A percentile compares a stretch with the other conserved stretches of the same genome.
Conservation (phyloP, 2,888 invertebrate genomes). For the Limnephilus lunatus region DNA sequence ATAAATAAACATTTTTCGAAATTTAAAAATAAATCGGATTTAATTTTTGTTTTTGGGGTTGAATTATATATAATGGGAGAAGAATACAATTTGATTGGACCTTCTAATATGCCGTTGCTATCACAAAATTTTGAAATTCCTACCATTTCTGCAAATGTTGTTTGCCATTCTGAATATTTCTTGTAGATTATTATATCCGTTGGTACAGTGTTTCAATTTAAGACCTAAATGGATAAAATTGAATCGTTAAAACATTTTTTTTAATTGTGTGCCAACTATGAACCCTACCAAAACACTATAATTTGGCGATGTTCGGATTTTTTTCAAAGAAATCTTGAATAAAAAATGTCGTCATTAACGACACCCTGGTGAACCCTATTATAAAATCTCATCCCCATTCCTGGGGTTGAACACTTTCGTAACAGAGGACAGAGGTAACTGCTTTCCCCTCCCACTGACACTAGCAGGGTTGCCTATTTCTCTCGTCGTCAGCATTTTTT, state of each 20-base stretch:
- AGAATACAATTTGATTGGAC: background rate
- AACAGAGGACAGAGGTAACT: background rate
- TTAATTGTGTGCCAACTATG: rapidly evolving
- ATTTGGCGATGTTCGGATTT: background rate
- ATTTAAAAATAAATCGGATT: background rate
- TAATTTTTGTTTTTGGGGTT: background rate
- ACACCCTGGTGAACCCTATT: slow-evolving; percentile 2
- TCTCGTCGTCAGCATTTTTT: background rate
- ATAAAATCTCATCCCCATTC: background rate
- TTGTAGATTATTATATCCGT: background rate
- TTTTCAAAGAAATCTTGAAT: background rate
- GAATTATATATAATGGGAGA: background rate
- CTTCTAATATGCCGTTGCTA: background rate
- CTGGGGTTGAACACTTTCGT: background rate
- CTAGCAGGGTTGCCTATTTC: background rate
- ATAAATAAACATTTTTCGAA: background rate
- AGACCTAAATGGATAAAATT: background rate
- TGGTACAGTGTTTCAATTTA: background rate
- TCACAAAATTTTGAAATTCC: background rate
- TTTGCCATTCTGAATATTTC: background rate
- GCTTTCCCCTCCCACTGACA: background rate
- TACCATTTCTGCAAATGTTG: background rate
- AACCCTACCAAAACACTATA: background rate
- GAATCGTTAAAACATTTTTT: background rate
- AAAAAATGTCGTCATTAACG: background rate